Conservation (phyloP, 2,113 vertebrate species). For the Galbula dea region DNA sequence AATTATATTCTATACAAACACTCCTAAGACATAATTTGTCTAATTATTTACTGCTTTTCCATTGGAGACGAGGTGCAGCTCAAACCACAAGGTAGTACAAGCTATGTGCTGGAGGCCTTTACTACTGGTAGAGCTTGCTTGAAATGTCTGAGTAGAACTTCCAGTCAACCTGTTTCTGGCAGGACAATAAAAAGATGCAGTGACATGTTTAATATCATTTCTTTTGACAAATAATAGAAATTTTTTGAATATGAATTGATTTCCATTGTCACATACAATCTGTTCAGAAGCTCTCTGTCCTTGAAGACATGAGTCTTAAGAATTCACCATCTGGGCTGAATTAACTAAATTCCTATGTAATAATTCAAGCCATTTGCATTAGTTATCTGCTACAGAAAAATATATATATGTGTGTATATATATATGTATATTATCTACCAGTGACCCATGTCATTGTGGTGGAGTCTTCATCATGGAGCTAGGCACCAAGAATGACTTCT, state of each 20-base stretch:
- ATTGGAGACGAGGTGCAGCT: neutral
- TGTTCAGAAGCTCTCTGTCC: neutral
- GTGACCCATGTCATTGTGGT: neutral
- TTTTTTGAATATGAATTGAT: neutral
- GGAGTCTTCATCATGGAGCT: neutral
- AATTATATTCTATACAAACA: neutral
- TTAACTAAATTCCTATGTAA: neutral
- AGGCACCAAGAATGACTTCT: neutral
- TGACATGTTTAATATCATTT: neutral
- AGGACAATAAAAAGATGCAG: neutral
- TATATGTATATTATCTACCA: neutral
- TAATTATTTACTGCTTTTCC: neutral
- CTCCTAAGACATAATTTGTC: neutral
- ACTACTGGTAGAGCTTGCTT: neutral
- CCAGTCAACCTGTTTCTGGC: neutral
- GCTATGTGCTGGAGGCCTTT: neutral
- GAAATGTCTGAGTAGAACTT: neutral
- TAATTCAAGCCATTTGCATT: neutral
- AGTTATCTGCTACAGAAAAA: neutral
- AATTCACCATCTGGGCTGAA: conserved; percentile 15
- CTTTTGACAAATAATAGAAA: neutral
- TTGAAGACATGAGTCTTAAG: neutral
- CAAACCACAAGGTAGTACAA: neutral
- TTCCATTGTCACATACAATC: neutral
- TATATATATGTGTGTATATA: neutral